Base-by-base conservation (phyloP, 1,140 invertebrate species). In the Apis cerana region DNA sequence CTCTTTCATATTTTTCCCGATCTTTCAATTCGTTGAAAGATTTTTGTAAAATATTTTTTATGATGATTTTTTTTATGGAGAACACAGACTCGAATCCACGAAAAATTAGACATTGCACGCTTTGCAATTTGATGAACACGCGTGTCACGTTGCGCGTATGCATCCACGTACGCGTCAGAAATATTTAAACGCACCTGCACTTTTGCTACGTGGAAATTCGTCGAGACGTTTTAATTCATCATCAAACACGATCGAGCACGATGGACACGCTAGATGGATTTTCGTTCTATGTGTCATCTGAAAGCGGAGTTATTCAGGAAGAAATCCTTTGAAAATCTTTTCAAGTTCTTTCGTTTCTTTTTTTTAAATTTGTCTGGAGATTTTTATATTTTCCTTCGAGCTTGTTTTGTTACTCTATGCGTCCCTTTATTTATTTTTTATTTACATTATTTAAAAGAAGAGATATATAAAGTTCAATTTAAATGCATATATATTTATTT, bases 141-240 rank as follows among this genome's bases (percentile, higher is more conserved):
- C 74, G 74, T 15, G 74, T 75, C 74, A 64, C 74, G 61, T 75
- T 52, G 23, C 43, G 23, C 13, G 61, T 27, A 65, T 48, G 64
- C 64, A 54, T 13, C n/a, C 61, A 64, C 48, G 70, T 75, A 75
- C 50, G 61, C 50, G 59, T 9, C 12, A 33, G n/a, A 27, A 65
- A 27, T 75, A 56, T 23, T 48, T 48, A 54, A 48, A 61, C n/a
- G 52, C 71, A 76, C 62, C 62, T 75, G 80, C 50, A 68, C 19
- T 19, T 23, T 54, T 11, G 72, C 56, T 43, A 43, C 59, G 50
- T 33, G 75, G 52, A 75, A 85, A 83, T 85, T 74, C 64, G 43
- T 43, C 21, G n/a, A 75, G 48, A 80, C 23, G 58, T 27, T 70
- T 58, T 61, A 75, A 79, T 75, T 67, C 68, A 27, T 11, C 50